Percentiles rank a stretch among this genome's conserved stretches.
phyloP scores from a whole-genome alignment of 1,140 invertebrate species.

The Xylocopa sonorina region DNA sequence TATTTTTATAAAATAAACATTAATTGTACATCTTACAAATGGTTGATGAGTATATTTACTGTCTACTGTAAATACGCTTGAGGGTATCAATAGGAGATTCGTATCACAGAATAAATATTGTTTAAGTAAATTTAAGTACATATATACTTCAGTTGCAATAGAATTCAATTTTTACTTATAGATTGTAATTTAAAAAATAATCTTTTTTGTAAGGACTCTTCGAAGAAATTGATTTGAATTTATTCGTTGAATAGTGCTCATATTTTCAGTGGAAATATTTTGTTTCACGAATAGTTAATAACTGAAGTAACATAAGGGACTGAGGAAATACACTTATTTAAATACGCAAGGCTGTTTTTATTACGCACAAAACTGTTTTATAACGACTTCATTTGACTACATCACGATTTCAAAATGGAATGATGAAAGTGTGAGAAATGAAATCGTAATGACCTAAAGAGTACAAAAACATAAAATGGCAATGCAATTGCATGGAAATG shows the following conservation, averaged over 20 bases:
- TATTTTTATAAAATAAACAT: too few relatives aligned
- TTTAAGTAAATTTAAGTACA: too few relatives aligned
- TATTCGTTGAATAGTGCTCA: too few relatives aligned
- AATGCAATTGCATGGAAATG: conserved; percentile 9
- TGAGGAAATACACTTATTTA: conserved; percentile 3
- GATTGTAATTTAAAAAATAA: too few relatives aligned
- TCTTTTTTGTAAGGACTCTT: too few relatives aligned
- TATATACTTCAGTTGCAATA: too few relatives aligned
- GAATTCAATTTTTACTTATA: too few relatives aligned
- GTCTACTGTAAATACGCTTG: not conserved
- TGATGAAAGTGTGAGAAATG: conserved; percentile 59
- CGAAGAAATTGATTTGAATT: too few relatives aligned
- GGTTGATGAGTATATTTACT: not conserved
- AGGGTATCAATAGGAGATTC: too few relatives aligned
- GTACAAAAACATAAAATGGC: conserved; percentile 40
- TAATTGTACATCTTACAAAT: not conserved
- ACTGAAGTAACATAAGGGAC: not conserved
- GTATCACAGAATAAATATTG: too few relatives aligned
- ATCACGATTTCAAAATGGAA: conserved; percentile 58
- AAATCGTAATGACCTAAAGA: conserved; percentile 40
- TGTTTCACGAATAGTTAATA: not conserved
- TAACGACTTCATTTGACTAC: conserved; percentile 27
- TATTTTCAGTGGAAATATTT: too few relatives aligned
- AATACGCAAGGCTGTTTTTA: conserved; percentile 48
- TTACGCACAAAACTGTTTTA: conserved; percentile 37